Conservation (phyloP, 1,140 invertebrate species). For the Trichonephila clavata region DNA sequence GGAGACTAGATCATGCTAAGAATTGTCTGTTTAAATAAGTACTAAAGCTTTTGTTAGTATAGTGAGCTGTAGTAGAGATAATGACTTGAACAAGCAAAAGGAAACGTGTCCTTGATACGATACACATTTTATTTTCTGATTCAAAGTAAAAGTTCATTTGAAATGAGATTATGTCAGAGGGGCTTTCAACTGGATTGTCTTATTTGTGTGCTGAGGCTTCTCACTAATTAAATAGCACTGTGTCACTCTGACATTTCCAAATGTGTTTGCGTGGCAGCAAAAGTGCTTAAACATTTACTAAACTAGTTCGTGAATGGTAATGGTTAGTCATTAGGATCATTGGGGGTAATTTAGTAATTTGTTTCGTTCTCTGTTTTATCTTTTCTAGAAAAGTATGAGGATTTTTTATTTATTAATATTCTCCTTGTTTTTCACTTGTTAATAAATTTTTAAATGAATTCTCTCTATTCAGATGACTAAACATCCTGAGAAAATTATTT, state of each 20-base stretch:
- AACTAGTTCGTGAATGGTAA: no score
- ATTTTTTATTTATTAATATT: no score
- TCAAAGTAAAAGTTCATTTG: not conserved
- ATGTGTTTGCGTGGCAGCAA: not conserved
- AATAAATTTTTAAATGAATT: no score
- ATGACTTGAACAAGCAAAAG: slow-evolving; percentile 4
- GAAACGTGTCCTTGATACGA: not conserved
- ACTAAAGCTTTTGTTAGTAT: not conserved
- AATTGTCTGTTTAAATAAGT: not conserved
- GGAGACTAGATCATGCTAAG: not conserved
- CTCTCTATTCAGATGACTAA: no score
- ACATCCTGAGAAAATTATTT: no score
- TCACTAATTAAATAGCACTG: not conserved
- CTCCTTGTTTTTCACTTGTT: no score
- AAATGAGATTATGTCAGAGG: not conserved
- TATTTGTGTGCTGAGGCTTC: not conserved
- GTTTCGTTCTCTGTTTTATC: no score
- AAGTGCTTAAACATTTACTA: no score
- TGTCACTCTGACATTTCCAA: slow-evolving; percentile 10
- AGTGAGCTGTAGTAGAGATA: not conserved
- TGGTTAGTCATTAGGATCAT: no score
- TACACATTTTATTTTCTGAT: not conserved
- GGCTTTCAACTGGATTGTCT: not conserved
- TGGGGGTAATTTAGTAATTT: no score
- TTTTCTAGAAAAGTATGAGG: no score